These are phyloP conservation scores for Vipera latastei DNA, from an alignment of 2,797 vertebrate species.

Conservation along the genomic window DNA sequence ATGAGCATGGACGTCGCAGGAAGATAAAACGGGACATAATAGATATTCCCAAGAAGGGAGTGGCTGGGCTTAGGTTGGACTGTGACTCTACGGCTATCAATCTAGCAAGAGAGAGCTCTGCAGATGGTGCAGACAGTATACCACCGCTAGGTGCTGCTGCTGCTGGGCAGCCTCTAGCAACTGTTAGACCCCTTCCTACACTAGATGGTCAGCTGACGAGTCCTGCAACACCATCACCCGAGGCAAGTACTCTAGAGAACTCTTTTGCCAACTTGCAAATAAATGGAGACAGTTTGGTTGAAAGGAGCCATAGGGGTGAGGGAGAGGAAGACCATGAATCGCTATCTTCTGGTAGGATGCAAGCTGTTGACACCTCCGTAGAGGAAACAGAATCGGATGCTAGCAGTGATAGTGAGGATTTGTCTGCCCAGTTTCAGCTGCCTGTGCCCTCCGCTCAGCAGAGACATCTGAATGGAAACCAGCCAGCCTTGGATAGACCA, in stretches of 20 bases:
- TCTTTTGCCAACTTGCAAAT: constrained; percentile 86
- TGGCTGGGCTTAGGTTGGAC: constrained; percentile 89
- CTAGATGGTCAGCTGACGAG: constrained; percentile 77
- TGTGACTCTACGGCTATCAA: constrained; percentile 71
- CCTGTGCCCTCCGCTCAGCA: constrained; percentile 68
- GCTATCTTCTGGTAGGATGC: constrained; percentile 74
- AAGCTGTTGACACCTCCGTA: constrained; percentile 77
- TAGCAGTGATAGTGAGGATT: constrained; percentile 80
- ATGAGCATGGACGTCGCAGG: constrained; percentile 90
- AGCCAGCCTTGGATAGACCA: constrained; percentile 70
- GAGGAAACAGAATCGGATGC: constrained; percentile 81
- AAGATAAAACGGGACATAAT: constrained; percentile 93
- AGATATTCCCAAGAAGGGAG: constrained; percentile 91
- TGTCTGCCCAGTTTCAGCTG: constrained; percentile 58
- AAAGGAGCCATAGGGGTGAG: constrained; percentile 81
- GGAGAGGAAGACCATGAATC: constrained; percentile 79
- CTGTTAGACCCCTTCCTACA: constrained; percentile 70
- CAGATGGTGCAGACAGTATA: constrained; percentile 80
- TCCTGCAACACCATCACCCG: constrained; percentile 74
- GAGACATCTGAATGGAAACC: constrained; percentile 78
- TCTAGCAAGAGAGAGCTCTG: constrained; percentile 80
- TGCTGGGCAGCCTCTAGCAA: constrained; percentile 60
- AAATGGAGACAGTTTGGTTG: constrained; percentile 73
- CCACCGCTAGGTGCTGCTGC: constrained; percentile 71
- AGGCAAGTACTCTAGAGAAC: constrained; percentile 78